Base-by-base conservation (phyloP, 2,888 invertebrate species). In the Sussaba pulchella region DNA sequence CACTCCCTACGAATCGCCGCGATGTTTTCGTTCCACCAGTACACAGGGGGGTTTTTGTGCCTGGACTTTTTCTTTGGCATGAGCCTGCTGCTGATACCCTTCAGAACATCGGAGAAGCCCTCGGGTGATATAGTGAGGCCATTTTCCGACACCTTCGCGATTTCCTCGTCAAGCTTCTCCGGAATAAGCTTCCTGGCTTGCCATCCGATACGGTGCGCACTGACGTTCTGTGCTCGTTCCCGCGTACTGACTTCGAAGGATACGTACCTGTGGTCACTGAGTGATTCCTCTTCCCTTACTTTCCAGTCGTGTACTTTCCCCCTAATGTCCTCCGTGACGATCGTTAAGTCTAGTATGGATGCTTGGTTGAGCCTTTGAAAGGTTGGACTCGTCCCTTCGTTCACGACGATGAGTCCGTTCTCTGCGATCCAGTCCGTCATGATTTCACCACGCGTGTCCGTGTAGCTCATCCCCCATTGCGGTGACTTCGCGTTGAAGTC, bases 201-300 rank as follows among this genome's bases (percentile, higher is more conserved):
- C 61, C 61, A 61, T 41, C 61, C 61, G 0, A 26, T 36, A n/a
- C 17, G 57, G 31, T 57, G 31, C 14, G 36, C 36, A 14, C 36
- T 36, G 17, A 17, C 9, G 5, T 36, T 6, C 57, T 2, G 36
- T 10, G 57, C 57, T 39, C 4, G 14, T 36, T n/a, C 14, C 0
- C 4, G 17, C 17, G 57, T 59, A 10, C 36, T 36, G 8, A 57
- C 36, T 26, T 59, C 36, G 39, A 84, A 82, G 8, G 26, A n/a
- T 26, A 82, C 80, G 43, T 81, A 84, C n/a, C 54, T 70, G 43
- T 84, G 83, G 66, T 82, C 83, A 43, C 83, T 84, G 0, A 84
- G 77, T 8, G 81, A 54, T 54, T 81, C 82, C 26, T 52, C 61
- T 9, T 81, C 79, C 2, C 52, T 50, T 1, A 84, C 75, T 50